Percentiles rank a stretch among this genome's conserved stretches.
These are phyloP conservation scores for Atractosteus spatula DNA, from an alignment of 2,113 vertebrate genomes.

Conservation along the genomic window DNA sequence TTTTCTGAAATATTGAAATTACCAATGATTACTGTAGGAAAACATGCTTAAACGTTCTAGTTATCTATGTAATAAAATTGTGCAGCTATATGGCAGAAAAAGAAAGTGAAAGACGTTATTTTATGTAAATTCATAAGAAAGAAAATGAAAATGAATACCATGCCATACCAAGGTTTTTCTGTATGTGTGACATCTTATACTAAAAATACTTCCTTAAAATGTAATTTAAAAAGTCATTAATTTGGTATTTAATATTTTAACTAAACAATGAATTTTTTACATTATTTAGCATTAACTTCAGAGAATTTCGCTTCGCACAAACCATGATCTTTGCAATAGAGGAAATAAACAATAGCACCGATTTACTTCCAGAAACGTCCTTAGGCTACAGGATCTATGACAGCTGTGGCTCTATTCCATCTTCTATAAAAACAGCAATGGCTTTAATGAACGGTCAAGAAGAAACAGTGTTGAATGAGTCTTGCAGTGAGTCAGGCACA, in stretches of 20 bases:
- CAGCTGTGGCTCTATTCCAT: conserved; percentile 61
- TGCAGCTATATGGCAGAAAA: not conserved
- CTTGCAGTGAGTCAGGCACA: conserved; percentile 47
- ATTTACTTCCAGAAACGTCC: conserved; percentile 57
- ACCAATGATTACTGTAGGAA: no score
- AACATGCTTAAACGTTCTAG: no score
- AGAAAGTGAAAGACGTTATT: not conserved
- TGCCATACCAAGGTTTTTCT: no score
- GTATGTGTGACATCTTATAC: no score
- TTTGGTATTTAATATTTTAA: not conserved
- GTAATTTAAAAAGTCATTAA: not conserved
- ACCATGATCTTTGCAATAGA: conserved; percentile 68
- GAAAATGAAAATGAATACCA: no score
- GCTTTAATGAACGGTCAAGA: conserved; percentile 57
- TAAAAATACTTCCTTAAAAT: not conserved
- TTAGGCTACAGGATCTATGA: conserved; percentile 69
- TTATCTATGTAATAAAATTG: no score
- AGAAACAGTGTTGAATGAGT: conserved; percentile 10
- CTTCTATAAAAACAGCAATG: conserved; percentile 62
- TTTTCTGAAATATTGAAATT: no score
- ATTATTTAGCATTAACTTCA: conserved; percentile 55
- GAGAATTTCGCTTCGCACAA: conserved; percentile 67
- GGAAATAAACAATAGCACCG: conserved; percentile 62
- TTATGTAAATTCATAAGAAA: no score
- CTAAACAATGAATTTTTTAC: not conserved